Evolutionary conservation across 35 echinoderm and acorn worm species (phyloP), one percentile per base, ranked within the genome.

Genomic region (Ophioderma brevispina): DNA sequence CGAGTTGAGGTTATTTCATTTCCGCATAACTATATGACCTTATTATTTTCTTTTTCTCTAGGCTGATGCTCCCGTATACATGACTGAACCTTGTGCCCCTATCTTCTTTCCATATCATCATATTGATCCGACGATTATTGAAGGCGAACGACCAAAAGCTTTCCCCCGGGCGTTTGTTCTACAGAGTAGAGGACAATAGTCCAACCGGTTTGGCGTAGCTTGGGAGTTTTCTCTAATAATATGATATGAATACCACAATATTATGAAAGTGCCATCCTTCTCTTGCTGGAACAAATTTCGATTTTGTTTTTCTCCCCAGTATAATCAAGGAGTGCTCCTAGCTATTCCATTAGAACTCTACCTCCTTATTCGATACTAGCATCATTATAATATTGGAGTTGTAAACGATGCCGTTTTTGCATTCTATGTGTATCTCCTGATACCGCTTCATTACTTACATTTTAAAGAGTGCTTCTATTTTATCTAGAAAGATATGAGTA

Each of bases 241-340:
- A 70, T 70, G 59, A 70, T 70, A 70, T 70, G 59, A 70, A 70
- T 70, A 70, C 59, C 59, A 70, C 28, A 70, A 70, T 70, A 70
- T 70, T 70, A 70, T 70, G 59, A 30, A 70, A 70, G 59, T 70
- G 59, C 59, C 59, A 70, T 70, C 59, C 59, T 8, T 8, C 41
- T 46, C 41, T 8, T 46, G 4, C 41, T 25, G 59, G 15, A 25
- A 18, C 59, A 70, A 70, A 70, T 70, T 70, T 70, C 59, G 59
- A 70, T 70, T 70, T 70, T 70, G 59, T 70, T 70, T 70, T 70
- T 25, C 23, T 70, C 17, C 15, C 2, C 5, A 70, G 59, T 52
- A 25, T 70, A 70, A 52, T 52, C 46, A 52, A 25, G 59, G 1
- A 70, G 23, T 70, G 59, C 59, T 70, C 2, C 15, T 25, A 70